These are phyloP conservation scores for Aleiodes leptofemur DNA, from an alignment of 2,888 invertebrate species.

Conservation along the genomic window DNA sequence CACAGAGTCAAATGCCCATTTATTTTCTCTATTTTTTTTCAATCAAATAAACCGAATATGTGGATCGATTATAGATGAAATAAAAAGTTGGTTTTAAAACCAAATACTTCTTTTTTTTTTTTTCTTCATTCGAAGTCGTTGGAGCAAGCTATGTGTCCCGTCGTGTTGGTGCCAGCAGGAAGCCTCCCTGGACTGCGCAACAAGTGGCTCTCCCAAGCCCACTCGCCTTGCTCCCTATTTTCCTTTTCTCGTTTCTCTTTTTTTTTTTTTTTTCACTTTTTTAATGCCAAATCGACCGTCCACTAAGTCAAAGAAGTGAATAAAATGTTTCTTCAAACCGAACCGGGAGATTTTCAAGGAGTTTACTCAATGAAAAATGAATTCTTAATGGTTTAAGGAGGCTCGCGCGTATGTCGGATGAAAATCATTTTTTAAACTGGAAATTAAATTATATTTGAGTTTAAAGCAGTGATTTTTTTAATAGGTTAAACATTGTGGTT, in stretches of 20 bases:
- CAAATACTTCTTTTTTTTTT: conserved; percentile 56
- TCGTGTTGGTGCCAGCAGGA: conserved; percentile 66
- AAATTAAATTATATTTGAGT: no score
- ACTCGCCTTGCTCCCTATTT: conserved; percentile 40
- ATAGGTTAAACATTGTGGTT: no score
- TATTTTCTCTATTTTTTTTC: conserved; percentile 10
- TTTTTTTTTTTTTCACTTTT: conserved; percentile 4
- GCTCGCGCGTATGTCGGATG: no score
- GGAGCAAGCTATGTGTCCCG: conserved; percentile 65
- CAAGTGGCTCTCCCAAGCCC: conserved; percentile 71
- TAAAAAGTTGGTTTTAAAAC: conserved; percentile 66
- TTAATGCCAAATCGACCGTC: conserved; percentile 59
- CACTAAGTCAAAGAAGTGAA: conserved; percentile 39
- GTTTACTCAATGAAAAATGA: no score
- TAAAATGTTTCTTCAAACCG: conserved; percentile 5
- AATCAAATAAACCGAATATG: conserved; percentile 17
- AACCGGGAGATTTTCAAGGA: no score
- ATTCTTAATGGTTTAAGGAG: no score
- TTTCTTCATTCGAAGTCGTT: conserved; percentile 67
- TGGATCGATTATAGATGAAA: conserved; percentile 56
- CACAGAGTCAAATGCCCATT: conserved; percentile 22
- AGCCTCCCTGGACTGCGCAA: conserved; percentile 66
- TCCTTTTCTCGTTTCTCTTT: conserved; percentile 12
- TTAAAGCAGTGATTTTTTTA: no score
- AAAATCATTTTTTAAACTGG: no score